phyloP scores from a whole-genome alignment of 2,797 vertebrate genomes.

The Oophaga sylvatica region DNA sequence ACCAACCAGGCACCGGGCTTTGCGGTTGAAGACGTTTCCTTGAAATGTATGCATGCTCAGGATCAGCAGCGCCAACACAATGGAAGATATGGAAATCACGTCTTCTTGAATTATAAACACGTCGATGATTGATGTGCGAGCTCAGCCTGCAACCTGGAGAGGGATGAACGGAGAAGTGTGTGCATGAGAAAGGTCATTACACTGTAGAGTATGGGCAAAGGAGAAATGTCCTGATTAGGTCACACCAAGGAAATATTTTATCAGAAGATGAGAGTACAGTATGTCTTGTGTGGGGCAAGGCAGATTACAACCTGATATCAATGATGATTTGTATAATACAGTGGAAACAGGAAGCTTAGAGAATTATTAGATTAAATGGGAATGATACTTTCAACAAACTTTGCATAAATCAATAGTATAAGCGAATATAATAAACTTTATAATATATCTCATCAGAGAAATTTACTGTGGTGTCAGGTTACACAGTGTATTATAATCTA shows the following conservation, averaged over 20 bases:
- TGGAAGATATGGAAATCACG: background rate
- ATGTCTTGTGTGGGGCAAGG: background rate
- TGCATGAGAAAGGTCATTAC: background rate
- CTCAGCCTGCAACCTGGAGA: constrained; percentile 2
- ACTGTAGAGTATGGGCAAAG: background rate
- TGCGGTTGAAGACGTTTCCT: constrained; percentile 2
- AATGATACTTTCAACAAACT: too few relatives aligned
- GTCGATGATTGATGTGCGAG: background rate
- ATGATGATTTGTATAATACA: background rate
- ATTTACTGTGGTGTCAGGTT: too few relatives aligned
- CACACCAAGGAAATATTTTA: background rate
- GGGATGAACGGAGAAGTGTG: constrained; percentile 7
- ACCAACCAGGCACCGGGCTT: background rate
- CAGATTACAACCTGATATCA: background rate
- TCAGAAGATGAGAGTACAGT: background rate
- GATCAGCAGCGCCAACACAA: constrained; percentile 1
- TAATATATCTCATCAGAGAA: too few relatives aligned
- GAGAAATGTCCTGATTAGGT: constrained; percentile 27
- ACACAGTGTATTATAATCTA: too few relatives aligned
- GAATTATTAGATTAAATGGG: background rate
- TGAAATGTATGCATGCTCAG: constrained; percentile 5
- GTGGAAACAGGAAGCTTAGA: background rate
- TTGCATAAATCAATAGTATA: too few relatives aligned
- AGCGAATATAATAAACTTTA: too few relatives aligned
- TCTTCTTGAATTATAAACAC: constrained; percentile 18